Conservation (phyloP, 2,888 invertebrate species). For the Nomada fabriciana region DNA sequence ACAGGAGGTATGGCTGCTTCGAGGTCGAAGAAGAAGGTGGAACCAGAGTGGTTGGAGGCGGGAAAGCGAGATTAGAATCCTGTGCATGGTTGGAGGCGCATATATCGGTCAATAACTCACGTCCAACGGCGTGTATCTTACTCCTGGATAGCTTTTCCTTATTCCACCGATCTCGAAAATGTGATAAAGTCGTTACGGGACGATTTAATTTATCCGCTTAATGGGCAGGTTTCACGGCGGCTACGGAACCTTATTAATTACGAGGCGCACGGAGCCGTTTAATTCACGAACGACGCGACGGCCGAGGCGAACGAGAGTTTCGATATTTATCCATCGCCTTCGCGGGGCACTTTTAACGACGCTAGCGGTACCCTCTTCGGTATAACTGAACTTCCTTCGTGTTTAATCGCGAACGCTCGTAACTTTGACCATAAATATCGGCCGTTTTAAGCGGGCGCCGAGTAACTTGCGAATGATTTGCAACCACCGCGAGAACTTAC, state of each 20-base stretch:
- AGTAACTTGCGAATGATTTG: not conserved
- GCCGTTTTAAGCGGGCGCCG: not conserved
- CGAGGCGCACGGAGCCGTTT: not conserved
- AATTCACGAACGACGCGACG: not conserved
- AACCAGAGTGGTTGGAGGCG: constrained; percentile 70
- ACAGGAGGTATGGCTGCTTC: constrained; percentile 39
- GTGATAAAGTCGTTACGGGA: constrained; percentile 53
- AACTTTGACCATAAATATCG: constrained; percentile 26
- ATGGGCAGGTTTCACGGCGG: not conserved
- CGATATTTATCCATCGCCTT: constrained; percentile 24
- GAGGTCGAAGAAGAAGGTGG: constrained; percentile 69
- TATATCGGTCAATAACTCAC: constrained; percentile 76
- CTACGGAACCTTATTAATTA: constrained; percentile 41
- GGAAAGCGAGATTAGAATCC: constrained; percentile 82
- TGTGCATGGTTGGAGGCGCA: constrained; percentile 75
- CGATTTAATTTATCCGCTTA: constrained; percentile 32
- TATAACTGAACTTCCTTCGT: constrained; percentile 5
- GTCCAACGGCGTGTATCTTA: constrained; percentile 69
- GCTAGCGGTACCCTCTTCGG: not conserved
- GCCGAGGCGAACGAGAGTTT: constrained; percentile 2
- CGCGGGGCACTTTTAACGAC: constrained; percentile 11
- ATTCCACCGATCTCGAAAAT: constrained; percentile 41
- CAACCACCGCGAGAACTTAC: not conserved
- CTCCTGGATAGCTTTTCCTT: constrained; percentile 56
- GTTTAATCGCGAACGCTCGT: constrained; percentile 38